These are phyloP conservation scores for Diploscapter pachys DNA, from an alignment of 1,140 invertebrate species.

Conservation along the genomic window DNA sequence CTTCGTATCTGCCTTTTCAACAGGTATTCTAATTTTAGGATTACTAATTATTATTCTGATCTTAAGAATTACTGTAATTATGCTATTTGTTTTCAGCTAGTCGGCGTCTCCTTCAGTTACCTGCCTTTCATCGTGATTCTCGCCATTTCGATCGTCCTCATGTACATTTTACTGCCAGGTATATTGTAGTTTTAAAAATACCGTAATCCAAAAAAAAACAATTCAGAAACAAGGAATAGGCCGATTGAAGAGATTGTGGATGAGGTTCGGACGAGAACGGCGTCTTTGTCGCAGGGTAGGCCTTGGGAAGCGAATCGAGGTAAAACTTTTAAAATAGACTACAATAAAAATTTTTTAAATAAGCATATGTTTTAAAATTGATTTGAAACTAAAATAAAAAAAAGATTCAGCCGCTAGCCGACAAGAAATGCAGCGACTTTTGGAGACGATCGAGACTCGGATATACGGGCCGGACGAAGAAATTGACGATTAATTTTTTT, in stretches of 20 bases:
- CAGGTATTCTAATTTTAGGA: constrained; percentile 35
- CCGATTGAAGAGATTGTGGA: constrained; percentile 23
- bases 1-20: constrained; percentile 54
- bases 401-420: not conserved
- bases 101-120: constrained; percentile 51
- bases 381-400: not conserved
- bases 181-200: not conserved
- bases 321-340: not conserved
- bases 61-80: not conserved
- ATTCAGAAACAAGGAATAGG: constrained; percentile 25
- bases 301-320: constrained; percentile 28
- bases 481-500: no score
- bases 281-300: constrained; percentile 16
- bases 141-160: constrained; percentile 41
- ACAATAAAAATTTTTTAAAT: not conserved
- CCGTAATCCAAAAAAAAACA: not conserved
- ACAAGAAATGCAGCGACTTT: no score
- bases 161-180: constrained; percentile 53
- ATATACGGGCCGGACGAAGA: no score
- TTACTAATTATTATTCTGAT: not conserved
- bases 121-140: constrained; percentile 54
- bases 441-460: no score
- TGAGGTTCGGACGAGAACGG: constrained; percentile 18
- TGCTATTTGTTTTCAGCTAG: constrained; percentile 43
- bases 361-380: not conserved